phyloP scores from a whole-genome alignment of 1,140 invertebrate genomes.

The Zaprionus lachaisei region DNA sequence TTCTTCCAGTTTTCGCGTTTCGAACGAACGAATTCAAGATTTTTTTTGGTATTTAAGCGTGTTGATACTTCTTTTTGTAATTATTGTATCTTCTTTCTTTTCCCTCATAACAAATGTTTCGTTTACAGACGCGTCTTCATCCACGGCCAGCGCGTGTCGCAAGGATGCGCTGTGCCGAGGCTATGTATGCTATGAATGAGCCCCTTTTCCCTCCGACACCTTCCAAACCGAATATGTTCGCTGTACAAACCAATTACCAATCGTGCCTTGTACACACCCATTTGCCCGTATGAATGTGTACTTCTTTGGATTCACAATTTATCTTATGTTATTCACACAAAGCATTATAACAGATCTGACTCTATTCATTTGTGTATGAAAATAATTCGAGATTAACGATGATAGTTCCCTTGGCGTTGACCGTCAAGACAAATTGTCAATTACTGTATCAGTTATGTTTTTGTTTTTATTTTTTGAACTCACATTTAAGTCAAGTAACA shows the following conservation, averaged over 20 bases:
- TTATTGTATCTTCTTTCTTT: not conserved
- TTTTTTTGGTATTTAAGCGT: not conserved
- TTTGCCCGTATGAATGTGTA: slow-evolving; percentile 3
- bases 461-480: not conserved
- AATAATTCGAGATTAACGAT: not conserved
- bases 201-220: slow-evolving; percentile 26
- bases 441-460: not conserved
- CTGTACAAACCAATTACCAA: not conserved
- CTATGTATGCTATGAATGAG: slow-evolving; percentile 48
- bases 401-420: not conserved
- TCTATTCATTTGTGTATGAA: not conserved
- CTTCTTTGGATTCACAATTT: not conserved
- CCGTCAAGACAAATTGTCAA: slow-evolving; percentile 4
- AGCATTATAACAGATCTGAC: not conserved
- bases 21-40: not conserved
- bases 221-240: not conserved
- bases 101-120: slow-evolving; percentile 3
- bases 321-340: not conserved
- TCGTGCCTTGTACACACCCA: slow-evolving; percentile 3
- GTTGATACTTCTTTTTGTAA: not conserved
- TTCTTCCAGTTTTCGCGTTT: not conserved
- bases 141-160: slow-evolving; percentile 10
- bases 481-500: not conserved
- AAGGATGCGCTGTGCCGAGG: slow-evolving; percentile 10
- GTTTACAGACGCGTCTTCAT: slow-evolving; percentile 10